Evolutionary conservation across 2,113 vertebrate genomes (phyloP), one percentile per base, ranked within the genome.

Genomic region (Oncorhynchus clarkii): DNA sequence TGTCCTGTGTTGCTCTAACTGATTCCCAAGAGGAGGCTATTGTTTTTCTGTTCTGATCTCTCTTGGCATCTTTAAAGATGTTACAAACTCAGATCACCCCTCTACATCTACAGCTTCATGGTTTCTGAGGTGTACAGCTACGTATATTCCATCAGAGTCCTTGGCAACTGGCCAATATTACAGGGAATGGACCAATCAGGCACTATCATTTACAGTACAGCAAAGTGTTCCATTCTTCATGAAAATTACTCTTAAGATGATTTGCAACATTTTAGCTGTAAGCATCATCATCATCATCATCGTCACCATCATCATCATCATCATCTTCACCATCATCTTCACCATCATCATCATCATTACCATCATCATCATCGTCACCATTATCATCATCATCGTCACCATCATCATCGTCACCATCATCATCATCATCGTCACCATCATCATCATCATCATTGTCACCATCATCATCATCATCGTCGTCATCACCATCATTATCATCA

Each of bases 331-430:
- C 3, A 3, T 3, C 27, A 27, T 3, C 27, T 0, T 27, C 27
- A 27, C 3, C 27, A 0, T 3, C 3, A 0, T 27, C 27, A 0
- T 0, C 3, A 3, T 27, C 27, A 3, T 27, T 2, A 3, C 0
- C 27, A 3, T 3, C 27, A 27, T 3, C 27, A 3, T 27, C 27
- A 8, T 39, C 34, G 1, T 39, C 34, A 39, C 2, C 34, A 39
- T 45, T 9, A 11, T 45, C 27, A 27, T 2, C 2, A 2, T 27
- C 27, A 0, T 27, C 27, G 0, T 3, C 27, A 3, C 2, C 27
- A 3, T 3, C 3, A 27, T 27, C 27, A 39, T 2, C 34, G 1
- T 39, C 39, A 9, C 8, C 39, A 39, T 11, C 39, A 45, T 11
- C 27, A 0, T 3, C 27, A 27, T 3, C 27, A 2, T 39, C 34